phyloP scores from a whole-genome alignment of 1,140 invertebrate species.

The Pachyrhynchus sulphureomaculatus region DNA sequence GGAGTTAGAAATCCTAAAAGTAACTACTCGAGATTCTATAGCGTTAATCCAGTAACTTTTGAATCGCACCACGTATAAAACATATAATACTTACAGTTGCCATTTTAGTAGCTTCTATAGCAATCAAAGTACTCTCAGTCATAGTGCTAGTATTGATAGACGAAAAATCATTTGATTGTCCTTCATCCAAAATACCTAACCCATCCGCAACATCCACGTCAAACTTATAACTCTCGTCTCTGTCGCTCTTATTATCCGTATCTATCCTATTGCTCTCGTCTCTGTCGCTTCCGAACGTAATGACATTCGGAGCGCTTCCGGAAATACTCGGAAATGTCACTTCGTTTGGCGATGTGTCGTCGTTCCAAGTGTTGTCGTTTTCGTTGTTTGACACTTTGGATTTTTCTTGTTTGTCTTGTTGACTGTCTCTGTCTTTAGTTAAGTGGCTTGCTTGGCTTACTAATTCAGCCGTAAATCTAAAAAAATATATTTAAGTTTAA shows the following conservation, averaged over 20 bases:
- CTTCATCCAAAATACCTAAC: slow-evolving; percentile 24
- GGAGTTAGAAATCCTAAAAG: too few relatives aligned
- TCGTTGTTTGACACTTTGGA: slow-evolving; percentile 36
- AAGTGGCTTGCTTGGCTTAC: slow-evolving; percentile 59
- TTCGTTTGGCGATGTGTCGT: slow-evolving; percentile 69
- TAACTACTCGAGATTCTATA: too few relatives aligned
- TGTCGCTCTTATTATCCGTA: too few relatives aligned
- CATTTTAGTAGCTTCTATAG: slow-evolving; percentile 70
- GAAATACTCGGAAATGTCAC: slow-evolving; percentile 77
- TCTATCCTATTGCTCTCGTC: slow-evolving; percentile 50
- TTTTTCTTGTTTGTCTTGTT: slow-evolving; percentile 16
- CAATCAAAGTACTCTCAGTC: slow-evolving; percentile 69
- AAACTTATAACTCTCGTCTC: slow-evolving; percentile 50
- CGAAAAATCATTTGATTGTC: slow-evolving; percentile 45
- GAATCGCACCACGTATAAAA: too few relatives aligned
- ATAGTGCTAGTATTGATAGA: slow-evolving; percentile 52
- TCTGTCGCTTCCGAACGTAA: slow-evolving; percentile 66
- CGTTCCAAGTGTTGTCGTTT: slow-evolving; percentile 68
- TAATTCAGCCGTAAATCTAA: slow-evolving; percentile 60
- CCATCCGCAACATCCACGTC: slow-evolving; percentile 36
- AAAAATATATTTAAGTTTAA: neutral
- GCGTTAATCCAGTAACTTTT: too few relatives aligned
- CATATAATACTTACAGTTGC: slow-evolving; percentile 57
- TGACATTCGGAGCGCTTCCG: slow-evolving; percentile 67
- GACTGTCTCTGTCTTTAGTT: slow-evolving; percentile 47